These are phyloP conservation scores for Amphiprion clarkii DNA, from an alignment of 2,797 vertebrate species.

Conservation along the genomic window DNA sequence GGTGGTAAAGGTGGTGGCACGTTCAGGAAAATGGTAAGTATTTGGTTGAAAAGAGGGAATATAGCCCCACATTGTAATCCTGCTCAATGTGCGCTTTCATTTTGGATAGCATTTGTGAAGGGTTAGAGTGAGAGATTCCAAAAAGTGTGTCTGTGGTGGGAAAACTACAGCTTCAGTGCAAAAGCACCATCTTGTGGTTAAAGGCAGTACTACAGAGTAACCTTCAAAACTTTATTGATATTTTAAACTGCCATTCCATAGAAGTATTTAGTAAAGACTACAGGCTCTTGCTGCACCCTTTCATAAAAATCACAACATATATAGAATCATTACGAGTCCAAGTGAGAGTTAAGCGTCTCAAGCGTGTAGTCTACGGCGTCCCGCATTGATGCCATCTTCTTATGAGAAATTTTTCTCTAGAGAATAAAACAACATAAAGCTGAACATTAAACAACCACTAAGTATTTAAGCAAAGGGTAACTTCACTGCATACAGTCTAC, in stretches of 20 bases:
- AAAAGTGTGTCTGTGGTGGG: background rate
- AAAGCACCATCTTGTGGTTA: conserved; percentile 75
- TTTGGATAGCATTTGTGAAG: conserved; percentile 59
- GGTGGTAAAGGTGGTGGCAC: conserved; percentile 78
- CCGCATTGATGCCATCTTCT: conserved; percentile 79
- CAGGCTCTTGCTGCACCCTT: background rate
- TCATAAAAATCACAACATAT: background rate
- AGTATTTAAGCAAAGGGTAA: background rate
- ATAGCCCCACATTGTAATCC: conserved; percentile 73
- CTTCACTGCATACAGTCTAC: background rate
- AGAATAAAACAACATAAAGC: conserved; percentile 5
- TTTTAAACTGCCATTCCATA: conserved; percentile 4
- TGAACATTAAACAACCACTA: background rate
- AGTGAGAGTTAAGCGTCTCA: conserved; percentile 60
- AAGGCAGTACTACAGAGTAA: conserved; percentile 32
- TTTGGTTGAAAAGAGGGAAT: conserved; percentile 70
- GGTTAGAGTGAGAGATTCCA: conserved; percentile 42
- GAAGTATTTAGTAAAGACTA: background rate
- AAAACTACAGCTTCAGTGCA: conserved; percentile 6
- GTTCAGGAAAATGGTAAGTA: conserved; percentile 78
- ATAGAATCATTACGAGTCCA: conserved; percentile 47
- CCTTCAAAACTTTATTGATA: conserved; percentile 42
- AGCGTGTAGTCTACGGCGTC: conserved; percentile 73
- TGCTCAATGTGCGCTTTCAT: conserved; percentile 67
- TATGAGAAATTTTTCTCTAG: conserved; percentile 80